phyloP scores from a whole-genome alignment of 2,113 vertebrate species.

The Lutjanus erythropterus region DNA sequence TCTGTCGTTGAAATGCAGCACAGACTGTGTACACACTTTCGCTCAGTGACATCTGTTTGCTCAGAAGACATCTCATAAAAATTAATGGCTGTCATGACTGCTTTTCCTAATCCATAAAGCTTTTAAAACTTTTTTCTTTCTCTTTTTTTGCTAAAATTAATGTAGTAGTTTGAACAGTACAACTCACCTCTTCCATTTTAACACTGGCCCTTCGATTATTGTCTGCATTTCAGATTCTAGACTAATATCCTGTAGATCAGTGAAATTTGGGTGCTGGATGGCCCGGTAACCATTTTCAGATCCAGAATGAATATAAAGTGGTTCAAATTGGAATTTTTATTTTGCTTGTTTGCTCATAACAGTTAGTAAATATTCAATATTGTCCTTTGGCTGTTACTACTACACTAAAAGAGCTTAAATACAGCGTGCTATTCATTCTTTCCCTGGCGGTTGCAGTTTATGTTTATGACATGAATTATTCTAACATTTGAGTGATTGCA shows the following conservation, averaged over 20 bases:
- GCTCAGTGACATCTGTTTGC: constrained; percentile 31
- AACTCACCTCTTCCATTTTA: neutral
- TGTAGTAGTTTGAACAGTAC: neutral
- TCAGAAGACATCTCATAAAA: constrained; percentile 22
- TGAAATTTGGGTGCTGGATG: too few relatives aligned
- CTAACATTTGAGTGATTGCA: too few relatives aligned
- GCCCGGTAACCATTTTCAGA: too few relatives aligned
- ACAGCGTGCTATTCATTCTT: too few relatives aligned
- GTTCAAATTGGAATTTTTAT: too few relatives aligned
- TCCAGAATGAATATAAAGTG: too few relatives aligned
- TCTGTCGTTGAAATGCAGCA: constrained; percentile 40
- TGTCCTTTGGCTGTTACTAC: too few relatives aligned
- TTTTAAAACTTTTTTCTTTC: constrained; percentile 39
- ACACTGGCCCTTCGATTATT: neutral
- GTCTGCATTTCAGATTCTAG: constrained; percentile 14
- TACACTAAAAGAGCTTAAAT: too few relatives aligned
- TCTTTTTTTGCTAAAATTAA: neutral
- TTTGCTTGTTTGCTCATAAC: too few relatives aligned
- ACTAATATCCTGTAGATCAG: neutral
- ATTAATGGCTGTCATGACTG: neutral
- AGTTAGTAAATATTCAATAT: too few relatives aligned
- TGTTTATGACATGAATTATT: too few relatives aligned
- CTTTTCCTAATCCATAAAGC: neutral
- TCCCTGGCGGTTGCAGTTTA: too few relatives aligned
- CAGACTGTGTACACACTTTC: constrained; percentile 11